Percentiles rank a stretch among this genome's conserved stretches.
phyloP scores from a whole-genome alignment of 2,888 invertebrate species.

The Diploptera punctata region DNA sequence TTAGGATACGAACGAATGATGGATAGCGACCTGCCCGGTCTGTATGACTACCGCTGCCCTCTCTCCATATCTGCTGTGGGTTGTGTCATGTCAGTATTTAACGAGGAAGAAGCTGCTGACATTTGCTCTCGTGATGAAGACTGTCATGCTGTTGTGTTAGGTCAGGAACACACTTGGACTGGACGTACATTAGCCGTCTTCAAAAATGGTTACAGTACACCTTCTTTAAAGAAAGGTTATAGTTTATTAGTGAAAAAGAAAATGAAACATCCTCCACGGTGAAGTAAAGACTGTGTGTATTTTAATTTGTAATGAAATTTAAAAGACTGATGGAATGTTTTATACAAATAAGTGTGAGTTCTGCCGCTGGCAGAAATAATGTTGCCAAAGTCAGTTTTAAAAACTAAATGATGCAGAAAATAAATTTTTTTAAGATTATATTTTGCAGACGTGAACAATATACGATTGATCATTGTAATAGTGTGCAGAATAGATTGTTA shows the following conservation, averaged over 20 bases:
- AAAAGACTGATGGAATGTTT: slow-evolving; percentile 16
- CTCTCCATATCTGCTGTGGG: slow-evolving; percentile 40
- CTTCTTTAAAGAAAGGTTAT: slow-evolving; percentile 37
- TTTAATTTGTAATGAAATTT: not conserved
- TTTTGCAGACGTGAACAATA: too few species aligned
- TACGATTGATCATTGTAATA: too few species aligned
- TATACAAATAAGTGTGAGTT: not conserved
- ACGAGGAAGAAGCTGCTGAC: slow-evolving; percentile 41
- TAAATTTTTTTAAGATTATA: too few species aligned
- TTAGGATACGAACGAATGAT: slow-evolving; percentile 39
- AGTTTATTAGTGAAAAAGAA: slow-evolving; percentile 36
- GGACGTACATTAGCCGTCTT: slow-evolving; percentile 42
- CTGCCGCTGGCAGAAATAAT: not conserved
- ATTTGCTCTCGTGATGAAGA: slow-evolving; percentile 38
- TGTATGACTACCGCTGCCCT: slow-evolving; percentile 42
- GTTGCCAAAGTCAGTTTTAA: slow-evolving; percentile 2
- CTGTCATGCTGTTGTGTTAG: slow-evolving; percentile 42
- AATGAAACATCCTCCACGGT: not conserved
- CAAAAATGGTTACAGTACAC: slow-evolving; percentile 40
- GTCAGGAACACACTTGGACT: slow-evolving; percentile 42
- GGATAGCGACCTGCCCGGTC: slow-evolving; percentile 42
- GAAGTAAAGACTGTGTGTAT: not conserved
- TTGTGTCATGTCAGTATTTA: slow-evolving; percentile 42
- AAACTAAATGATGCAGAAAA: too few species aligned
- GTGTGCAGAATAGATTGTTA: too few species aligned